A percentile compares a stretch with the other conserved stretches of the same genome.
Conservation (phyloP, 2,888 invertebrate genomes). For the Phymatocera aterrima region DNA sequence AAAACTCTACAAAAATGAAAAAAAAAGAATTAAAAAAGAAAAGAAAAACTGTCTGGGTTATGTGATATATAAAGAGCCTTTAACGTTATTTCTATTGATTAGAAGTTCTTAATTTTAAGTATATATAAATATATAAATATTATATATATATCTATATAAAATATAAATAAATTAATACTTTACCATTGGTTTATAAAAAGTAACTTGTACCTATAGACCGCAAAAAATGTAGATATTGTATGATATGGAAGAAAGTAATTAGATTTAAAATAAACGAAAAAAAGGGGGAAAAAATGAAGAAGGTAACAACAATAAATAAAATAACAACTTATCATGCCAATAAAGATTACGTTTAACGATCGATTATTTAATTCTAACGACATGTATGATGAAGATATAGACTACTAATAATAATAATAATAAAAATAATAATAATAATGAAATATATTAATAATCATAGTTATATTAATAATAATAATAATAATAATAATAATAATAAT, state of each 20-base stretch:
- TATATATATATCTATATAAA: too few relatives aligned
- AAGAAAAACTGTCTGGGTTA: conserved; percentile 66
- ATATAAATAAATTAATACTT: conserved; percentile 31
- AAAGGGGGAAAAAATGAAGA: conserved; percentile 40
- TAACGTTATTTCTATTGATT: conserved; percentile 65
- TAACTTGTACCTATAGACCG: conserved; percentile 45
- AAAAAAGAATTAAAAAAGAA: conserved; percentile 34
- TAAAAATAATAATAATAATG: neutral
- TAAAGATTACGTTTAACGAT: conserved; percentile 60
- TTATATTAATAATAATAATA: neutral
- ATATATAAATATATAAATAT: conserved; percentile 51
- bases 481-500: conserved; percentile 1
- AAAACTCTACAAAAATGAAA: conserved; percentile 51
- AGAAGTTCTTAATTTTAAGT: conserved; percentile 61
- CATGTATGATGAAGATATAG: neutral
- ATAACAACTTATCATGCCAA: conserved; percentile 60
- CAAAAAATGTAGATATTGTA: conserved; percentile 70
- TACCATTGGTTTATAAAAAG: conserved; percentile 58
- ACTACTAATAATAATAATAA: conserved; percentile 10
- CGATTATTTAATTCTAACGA: conserved; percentile 58
- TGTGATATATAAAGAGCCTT: conserved; percentile 71
- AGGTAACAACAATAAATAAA: conserved; percentile 14
- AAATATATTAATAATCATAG: neutral
- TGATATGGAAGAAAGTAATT: conserved; percentile 60
- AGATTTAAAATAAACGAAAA: conserved; percentile 53